Evolutionary conservation across 2,888 invertebrate genomes (phyloP).

Genomic region (Ectobius pallidus): DNA sequence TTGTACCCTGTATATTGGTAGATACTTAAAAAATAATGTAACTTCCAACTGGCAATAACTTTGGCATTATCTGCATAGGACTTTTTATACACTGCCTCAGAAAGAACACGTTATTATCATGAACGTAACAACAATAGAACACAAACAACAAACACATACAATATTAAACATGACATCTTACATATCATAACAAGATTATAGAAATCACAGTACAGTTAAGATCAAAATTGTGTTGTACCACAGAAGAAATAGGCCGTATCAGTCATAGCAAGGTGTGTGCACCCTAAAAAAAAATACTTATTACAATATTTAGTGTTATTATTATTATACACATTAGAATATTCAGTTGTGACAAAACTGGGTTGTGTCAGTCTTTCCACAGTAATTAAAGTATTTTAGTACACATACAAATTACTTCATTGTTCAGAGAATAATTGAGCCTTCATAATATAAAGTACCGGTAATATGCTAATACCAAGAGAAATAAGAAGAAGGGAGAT

Average conservation of each 20-base stretch:
- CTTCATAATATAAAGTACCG: too few relatives aligned
- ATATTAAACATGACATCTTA: conserved; percentile 16
- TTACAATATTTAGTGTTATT: conserved; percentile 21
- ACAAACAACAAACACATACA: conserved; percentile 20
- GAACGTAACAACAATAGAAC: conserved; percentile 14
- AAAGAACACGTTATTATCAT: neutral
- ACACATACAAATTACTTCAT: neutral
- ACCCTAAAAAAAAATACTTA: conserved; percentile 28
- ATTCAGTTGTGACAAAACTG: conserved; percentile 26
- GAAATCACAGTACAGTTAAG: conserved; percentile 31
- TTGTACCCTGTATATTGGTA: too few relatives aligned
- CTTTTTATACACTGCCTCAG: neutral
- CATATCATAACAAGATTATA: conserved; percentile 17
- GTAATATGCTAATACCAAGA: too few relatives aligned
- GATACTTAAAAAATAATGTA: too few relatives aligned
- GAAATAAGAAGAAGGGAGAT: too few relatives aligned
- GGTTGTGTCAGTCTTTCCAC: conserved; percentile 23
- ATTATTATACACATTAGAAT: conserved; percentile 21
- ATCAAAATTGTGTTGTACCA: conserved; percentile 24
- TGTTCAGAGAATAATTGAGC: neutral
- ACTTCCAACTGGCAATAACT: too few relatives aligned
- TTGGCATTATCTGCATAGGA: neutral
- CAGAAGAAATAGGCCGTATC: conserved; percentile 30
- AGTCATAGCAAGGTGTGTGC: conserved; percentile 29
- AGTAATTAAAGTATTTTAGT: neutral